Evolutionary conservation across 2,113 vertebrate species (phyloP), one percentile per base, ranked within the genome.

Genomic region (Acrocephalus arundinaceus): DNA sequence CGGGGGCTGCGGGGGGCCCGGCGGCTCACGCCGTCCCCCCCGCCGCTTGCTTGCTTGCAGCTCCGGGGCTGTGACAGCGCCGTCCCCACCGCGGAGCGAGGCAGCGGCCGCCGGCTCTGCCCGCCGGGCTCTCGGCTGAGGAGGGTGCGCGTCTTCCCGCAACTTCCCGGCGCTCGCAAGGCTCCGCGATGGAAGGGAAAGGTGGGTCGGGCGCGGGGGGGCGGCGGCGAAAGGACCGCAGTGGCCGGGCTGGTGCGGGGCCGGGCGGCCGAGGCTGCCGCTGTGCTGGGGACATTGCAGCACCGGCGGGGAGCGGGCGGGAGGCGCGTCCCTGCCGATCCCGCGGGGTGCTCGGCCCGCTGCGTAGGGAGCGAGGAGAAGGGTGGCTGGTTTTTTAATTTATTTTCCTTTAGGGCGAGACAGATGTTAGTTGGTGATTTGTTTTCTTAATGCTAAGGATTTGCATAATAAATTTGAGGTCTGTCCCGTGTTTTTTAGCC

Each of bases 181-280:
- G 96, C 87, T 94, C 97, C 83, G 98, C 97, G 91, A 98, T 98
- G 98, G 98, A 98, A 96, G 98, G 98, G 97, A 98, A 98, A 98
- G 98, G 98, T 98, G 98, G 97, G 98, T 89, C 77, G 31, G 66
- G 94, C 46, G 91, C 68, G 70, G 62, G 48, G 94, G 76, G 90
- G 94, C 90, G 91, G 92, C 61, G 59, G 81, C 75, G 87, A 28
- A 61, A 92, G 93, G 41, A 85, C 94, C 84, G 92, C 90, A 89
- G 96, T 86, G 98, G 97, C 96, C 94, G 74, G 89, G 96, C 88
- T 48, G 95, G 91, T 59, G 85, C 86, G 81, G 97, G 98, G 96
- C 97, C 93, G 97, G 95, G 97, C 94, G 70, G 93, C 95, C 92
- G 96, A 62, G 97, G 96, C 92, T 68, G 75, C 85, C 63, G 94